Base-by-base conservation (phyloP, 2,113 vertebrate genomes). In the Abramis brama region DNA sequence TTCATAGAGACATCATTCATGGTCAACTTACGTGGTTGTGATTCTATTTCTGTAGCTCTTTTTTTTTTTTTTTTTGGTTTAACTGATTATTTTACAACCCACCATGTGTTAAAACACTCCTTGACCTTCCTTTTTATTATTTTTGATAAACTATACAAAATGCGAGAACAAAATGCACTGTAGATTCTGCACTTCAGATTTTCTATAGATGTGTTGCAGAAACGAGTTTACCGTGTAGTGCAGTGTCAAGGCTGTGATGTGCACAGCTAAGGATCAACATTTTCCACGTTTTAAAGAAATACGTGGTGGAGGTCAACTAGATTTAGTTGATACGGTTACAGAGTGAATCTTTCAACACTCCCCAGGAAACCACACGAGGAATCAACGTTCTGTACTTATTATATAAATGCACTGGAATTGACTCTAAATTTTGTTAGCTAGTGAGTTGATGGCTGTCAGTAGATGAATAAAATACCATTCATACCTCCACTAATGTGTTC, bases 281-380 rank as follows among this genome's bases (percentile, higher is more conserved):
- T 27, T 36, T 36, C 27, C 33, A 68, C 27, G 36, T 62, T 52
- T 47, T 25, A 39, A 62, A 88, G 77, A 81, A 80, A 77, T 85
- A 66, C 30, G 12, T 68, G 74, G 50, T 62, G 66, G 30, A 86
- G 74, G 60, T 60, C 59, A 86, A 60, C 75, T 36, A 27, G 60
- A 57, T 23, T 71, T 45, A 77, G 70, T 71, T 50, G 47, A 78
- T 82, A 71, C n/a, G 12, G 55, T 55, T 71, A 50, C 57, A 79
- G 43, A 47, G n/a, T 25, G n/a, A 47, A 59, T 85, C 23, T 55
- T 85, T 84, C 45, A 50, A 33, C 19, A 39, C 76, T 39, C 33
- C 21, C 33, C 30, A 23, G 12, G 64, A 43, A 80, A 80, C 11
- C 59, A 64, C 77, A 15, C 3, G n/a, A n/a, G 59, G 59, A 80